Evolutionary conservation across 2,113 vertebrate species (phyloP), one percentile per base, ranked within the genome.

Genomic region (Petroica traversi): DNA sequence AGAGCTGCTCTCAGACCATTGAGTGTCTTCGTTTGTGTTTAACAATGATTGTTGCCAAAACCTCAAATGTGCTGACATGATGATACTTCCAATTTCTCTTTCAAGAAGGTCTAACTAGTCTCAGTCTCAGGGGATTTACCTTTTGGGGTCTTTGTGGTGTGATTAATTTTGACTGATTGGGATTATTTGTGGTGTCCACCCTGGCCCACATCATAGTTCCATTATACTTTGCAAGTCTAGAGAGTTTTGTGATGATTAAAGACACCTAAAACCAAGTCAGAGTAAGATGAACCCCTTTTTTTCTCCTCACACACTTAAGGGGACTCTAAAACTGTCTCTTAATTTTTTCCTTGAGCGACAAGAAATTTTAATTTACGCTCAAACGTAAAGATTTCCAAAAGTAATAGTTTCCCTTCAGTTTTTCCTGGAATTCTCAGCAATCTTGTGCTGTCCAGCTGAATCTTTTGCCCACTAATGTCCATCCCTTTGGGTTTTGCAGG

Each of bases 401-500:
- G 36, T 19, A 66, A 34, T 29, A 3, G 2, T 9, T 41, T 55
- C 40, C 38, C 63, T 36, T 75, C 14, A 46, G 8, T 18, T 34
- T 51, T 54, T 46, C 15, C 49, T 36, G 18, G 23, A 54, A 58
- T 52, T 33, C 16, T 88, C n/a, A 59, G 33, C 55, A 31, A 6
- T 23, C 19, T 36, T 33, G 16, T n/a, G 55, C 51, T 28, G 5
- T 63, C 24, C 49, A 80, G 64, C 23, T 78, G 13, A 8, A 40
- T 6, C 1, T 15, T 2, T 31, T 28, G 5, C 12, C 40, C 48
- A 14, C 9, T 14, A 48, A 11, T 16, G 31, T 46, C 2, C 55
- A 4, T 48, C 10, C 43, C 48, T 28, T 1, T 74, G 84, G 24
- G 14, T 74, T 40, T 48, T 77, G 11, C 80, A 99, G 99, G 99